Conservation (phyloP, 2,797 vertebrate species). For the Champsocephalus gunnari region DNA sequence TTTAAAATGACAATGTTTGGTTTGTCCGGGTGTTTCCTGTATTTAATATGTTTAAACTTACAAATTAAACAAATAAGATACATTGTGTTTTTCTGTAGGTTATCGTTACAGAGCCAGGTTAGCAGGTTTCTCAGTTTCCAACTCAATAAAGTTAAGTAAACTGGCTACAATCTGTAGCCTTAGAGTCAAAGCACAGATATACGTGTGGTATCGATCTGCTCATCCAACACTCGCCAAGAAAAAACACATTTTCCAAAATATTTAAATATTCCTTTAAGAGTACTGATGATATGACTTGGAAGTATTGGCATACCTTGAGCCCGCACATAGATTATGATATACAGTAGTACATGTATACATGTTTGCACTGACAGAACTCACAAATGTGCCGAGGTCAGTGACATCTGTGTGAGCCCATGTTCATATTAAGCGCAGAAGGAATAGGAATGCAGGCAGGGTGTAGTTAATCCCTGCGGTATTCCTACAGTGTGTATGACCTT, state of each 20-base stretch:
- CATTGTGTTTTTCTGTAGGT: not conserved
- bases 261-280: not conserved
- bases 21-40: not conserved
- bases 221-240: not conserved
- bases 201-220: no score
- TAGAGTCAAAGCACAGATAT: no score
- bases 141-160: no score
- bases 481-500: slow-evolving; percentile 70
- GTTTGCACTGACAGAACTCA: slow-evolving; percentile 22
- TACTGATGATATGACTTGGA: slow-evolving; percentile 15
- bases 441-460: slow-evolving; percentile 56
- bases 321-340: not conserved
- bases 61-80: not conserved
- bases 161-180: no score
- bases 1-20: not conserved
- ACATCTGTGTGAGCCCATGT: slow-evolving; percentile 36
- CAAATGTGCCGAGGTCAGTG: slow-evolving; percentile 38
- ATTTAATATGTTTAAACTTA: not conserved
- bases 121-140: not conserved
- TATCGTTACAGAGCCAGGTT: not conserved
- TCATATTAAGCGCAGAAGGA: slow-evolving; percentile 52
- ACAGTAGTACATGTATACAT: slow-evolving; percentile 1
- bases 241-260: not conserved
- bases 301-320: not conserved
- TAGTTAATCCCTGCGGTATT: slow-evolving; percentile 64